A percentile compares a stretch with the other conserved stretches of the same genome.
These are phyloP conservation scores for Pseudochirops cupreus DNA, from an alignment of 2,797 vertebrate species.

Conservation along the genomic window DNA sequence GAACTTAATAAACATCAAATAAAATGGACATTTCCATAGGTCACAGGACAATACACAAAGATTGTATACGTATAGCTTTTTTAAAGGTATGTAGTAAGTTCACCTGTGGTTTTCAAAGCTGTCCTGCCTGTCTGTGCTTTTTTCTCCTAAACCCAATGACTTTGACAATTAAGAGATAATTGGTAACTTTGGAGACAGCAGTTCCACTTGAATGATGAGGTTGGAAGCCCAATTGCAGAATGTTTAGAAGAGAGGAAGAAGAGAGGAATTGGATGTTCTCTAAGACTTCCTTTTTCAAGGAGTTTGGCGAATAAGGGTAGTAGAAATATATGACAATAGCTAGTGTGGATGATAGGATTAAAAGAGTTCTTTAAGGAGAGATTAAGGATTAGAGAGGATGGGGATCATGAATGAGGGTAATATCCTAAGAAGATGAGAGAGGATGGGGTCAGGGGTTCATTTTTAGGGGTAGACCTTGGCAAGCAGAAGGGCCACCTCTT, in stretches of 20 bases:
- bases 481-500: neutral
- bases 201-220: neutral
- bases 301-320: neutral
- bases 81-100: neutral
- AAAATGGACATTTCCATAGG: neutral
- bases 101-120: neutral
- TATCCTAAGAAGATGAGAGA: neutral
- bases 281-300: neutral
- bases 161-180: neutral
- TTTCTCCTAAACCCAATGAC: neutral
- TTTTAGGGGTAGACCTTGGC: neutral
- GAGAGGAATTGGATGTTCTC: neutral
- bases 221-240: neutral
- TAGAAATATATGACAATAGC: neutral
- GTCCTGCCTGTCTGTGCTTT: neutral
- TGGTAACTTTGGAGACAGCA: slow-evolving; percentile 3
- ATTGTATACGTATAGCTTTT: neutral
- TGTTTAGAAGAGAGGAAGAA: neutral
- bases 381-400: neutral
- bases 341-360: neutral
- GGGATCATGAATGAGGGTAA: neutral
- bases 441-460: neutral
- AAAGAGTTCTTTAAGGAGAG: neutral
- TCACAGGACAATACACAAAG: neutral
- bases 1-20: neutral